Evolutionary conservation across 2,888 invertebrate species (phyloP).

Genomic region (Epirrita christyi): DNA sequence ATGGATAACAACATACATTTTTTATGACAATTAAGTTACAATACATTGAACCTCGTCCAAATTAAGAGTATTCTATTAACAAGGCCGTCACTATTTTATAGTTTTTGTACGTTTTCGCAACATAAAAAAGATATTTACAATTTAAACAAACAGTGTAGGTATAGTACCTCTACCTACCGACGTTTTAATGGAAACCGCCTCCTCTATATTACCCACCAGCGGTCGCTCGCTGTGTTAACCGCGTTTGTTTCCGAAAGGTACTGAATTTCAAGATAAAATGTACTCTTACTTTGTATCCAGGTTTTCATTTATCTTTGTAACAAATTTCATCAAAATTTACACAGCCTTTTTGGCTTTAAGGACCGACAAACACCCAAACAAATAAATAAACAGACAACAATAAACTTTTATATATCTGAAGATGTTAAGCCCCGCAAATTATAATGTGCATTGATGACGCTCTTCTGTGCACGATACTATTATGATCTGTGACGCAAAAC

Average conservation of each 20-base stretch:
- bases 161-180: background rate
- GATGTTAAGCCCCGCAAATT: conserved; percentile 20
- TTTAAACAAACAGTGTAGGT: background rate
- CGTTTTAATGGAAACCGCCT: conserved; percentile 16
- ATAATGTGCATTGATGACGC: conserved; percentile 21
- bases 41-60: conserved; percentile 21
- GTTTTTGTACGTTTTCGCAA: conserved; percentile 14
- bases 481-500: conserved; percentile 10
- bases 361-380: too few relatives aligned
- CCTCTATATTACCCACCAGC: background rate
- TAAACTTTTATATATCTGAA: background rate
- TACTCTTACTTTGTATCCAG: too few relatives aligned
- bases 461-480: too few relatives aligned
- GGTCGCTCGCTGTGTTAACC: too few relatives aligned
- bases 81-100: conserved; percentile 21
- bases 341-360: too few relatives aligned
- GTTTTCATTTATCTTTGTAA: too few relatives aligned
- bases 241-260: too few relatives aligned
- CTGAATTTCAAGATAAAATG: too few relatives aligned
- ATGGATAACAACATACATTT: background rate
- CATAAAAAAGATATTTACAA: conserved; percentile 17
- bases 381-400: too few relatives aligned
- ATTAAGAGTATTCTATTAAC: conserved; percentile 19
- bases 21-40: conserved; percentile 6
- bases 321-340: too few relatives aligned